Base-by-base conservation (phyloP, 2,797 vertebrate genomes). In the Gambelia wislizenii region DNA sequence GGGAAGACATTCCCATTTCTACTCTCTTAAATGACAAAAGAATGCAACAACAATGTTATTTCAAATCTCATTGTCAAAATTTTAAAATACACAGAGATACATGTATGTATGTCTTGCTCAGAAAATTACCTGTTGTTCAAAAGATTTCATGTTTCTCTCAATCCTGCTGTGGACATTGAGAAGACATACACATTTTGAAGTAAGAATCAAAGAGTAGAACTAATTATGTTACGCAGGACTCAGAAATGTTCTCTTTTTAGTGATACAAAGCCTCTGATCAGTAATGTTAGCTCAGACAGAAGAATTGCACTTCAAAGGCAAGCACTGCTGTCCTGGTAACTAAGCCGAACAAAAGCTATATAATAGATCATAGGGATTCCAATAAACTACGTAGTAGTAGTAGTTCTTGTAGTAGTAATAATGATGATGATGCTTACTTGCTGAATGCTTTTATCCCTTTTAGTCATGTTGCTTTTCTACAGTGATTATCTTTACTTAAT, bases 211-310 rank as follows among this genome's bases (percentile, higher is more conserved):
- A 6, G 87, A 79, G 54, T 64, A 88, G 91, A 72, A 92, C 84
- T 93, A 92, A 93, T 93, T 93, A 90, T 42, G 77, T 91, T 95
- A 87, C 86, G 90, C 94, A 86, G 76, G 89, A 91, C 86, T 77
- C 91, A 76, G 54, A 93, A 91, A 88, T 93, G 85, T 44, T 89
- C 90, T 54, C 83, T 93, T 94, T 47, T 87, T 91, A 83, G 42
- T 76, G 87, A 90, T 79, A 86, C 70, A 85, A 30, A 56, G 69
- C 70, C 87, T 74, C 83, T 94, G 85, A 91, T 93, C 95, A 95
- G 74, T 90, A 86, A 90, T 83, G 94, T 92, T 92, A 93, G 93
- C 93, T 91, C 92, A 91, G 88, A 93, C 93, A 0, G 94, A 93
- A 93, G 91, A 54, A 78, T 72, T 86, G 5, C 61, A 89, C 90